These are phyloP conservation scores for Lathronympha strigana DNA, from an alignment of 2,888 invertebrate species.

Conservation along the genomic window DNA sequence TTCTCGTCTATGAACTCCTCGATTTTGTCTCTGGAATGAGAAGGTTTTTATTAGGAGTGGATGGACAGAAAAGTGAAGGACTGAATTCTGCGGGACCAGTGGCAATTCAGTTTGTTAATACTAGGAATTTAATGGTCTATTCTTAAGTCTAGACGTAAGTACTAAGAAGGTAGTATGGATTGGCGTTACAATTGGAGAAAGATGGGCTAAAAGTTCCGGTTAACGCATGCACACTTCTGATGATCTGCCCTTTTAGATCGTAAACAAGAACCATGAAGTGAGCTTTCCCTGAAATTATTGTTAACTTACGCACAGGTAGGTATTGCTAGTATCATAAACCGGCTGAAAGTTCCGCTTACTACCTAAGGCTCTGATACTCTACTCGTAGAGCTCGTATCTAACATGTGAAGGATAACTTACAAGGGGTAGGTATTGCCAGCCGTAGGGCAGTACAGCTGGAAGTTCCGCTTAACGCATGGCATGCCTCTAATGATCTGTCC, in stretches of 20 bases:
- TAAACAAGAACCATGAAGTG: constrained; percentile 93
- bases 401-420: constrained; percentile 74
- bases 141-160: too few species aligned
- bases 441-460: constrained; percentile 95
- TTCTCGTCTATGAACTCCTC: constrained; percentile 97
- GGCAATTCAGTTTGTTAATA: too few species aligned
- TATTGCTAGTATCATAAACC: too few species aligned
- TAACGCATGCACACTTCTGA: constrained; percentile 95
- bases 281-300: constrained; percentile 91
- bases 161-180: too few species aligned
- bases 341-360: too few species aligned
- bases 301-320: too few species aligned
- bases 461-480: constrained; percentile 95
- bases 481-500: constrained; percentile 95
- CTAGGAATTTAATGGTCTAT: too few species aligned
- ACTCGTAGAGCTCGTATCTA: too few species aligned
- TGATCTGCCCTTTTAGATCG: constrained; percentile 94
- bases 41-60: background rate
- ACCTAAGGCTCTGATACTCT: too few species aligned
- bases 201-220: constrained; percentile 94
- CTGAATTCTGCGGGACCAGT: too few species aligned
- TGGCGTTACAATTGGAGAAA: too few species aligned
- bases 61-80: background rate
- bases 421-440: constrained; percentile 96
- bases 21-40: constrained; percentile 90